A percentile compares a stretch with the other conserved stretches of the same genome.
These are phyloP conservation scores for Anniella stebbinsi DNA, from an alignment of 2,797 vertebrate genomes.

Conservation along the genomic window DNA sequence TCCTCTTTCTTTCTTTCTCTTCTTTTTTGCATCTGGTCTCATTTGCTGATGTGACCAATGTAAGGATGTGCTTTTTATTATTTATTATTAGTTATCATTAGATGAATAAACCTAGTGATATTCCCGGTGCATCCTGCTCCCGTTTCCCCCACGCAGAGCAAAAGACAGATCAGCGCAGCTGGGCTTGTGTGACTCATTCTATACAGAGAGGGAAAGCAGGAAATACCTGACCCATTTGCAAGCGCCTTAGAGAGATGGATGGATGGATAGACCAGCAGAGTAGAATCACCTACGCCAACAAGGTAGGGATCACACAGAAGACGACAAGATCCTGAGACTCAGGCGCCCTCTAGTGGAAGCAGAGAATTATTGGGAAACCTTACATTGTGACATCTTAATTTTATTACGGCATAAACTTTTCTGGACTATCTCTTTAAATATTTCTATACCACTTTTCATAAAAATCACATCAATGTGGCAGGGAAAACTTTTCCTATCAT, in stretches of 20 bases:
- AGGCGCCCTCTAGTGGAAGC: rapidly evolving
- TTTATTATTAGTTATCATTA: not conserved
- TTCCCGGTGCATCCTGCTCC: conserved; percentile 14
- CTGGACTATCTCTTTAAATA: no score
- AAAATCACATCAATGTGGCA: no score
- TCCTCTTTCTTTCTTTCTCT: no score
- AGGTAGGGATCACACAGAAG: not conserved
- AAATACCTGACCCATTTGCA: not conserved
- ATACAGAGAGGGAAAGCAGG: conserved; percentile 26
- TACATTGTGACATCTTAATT: no score
- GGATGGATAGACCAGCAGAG: not conserved
- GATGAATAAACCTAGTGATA: conserved; percentile 39
- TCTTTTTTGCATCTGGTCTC: not conserved
- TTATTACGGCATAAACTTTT: no score
- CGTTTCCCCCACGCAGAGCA: conserved; percentile 26
- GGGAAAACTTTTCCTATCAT: no score
- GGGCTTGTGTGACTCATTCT: conserved; percentile 61
- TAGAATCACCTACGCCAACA: not conserved
- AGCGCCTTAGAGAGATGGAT: rapidly evolving
- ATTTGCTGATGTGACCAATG: not conserved
- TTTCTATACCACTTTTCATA: no score
- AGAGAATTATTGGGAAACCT: not conserved
- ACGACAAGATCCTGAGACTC: rapidly evolving
- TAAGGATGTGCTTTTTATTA: conserved; percentile 14
- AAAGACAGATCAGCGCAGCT: conserved; percentile 41